Conservation (phyloP, 2,113 vertebrate genomes). For the Circaetus cinerascens region DNA sequence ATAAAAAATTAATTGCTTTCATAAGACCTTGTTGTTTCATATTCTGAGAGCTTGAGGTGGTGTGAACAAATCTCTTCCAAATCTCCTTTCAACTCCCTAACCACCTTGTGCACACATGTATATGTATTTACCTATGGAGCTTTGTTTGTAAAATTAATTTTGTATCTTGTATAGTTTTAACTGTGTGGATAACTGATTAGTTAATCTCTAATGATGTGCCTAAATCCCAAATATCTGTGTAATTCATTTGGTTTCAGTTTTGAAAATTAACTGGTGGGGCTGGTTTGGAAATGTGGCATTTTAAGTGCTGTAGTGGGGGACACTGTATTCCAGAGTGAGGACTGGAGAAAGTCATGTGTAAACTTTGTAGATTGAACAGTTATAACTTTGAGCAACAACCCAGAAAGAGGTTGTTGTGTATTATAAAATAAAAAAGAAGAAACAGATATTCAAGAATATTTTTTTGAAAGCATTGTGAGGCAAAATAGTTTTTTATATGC, state of each 20-base stretch:
- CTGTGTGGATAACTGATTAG: not conserved
- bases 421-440: not conserved
- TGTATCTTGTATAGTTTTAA: not conserved
- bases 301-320: not conserved
- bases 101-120: fast-evolving
- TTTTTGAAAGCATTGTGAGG: not conserved
- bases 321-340: not conserved
- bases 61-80: not conserved
- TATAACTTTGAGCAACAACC: not conserved
- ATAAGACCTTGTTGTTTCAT: not conserved
- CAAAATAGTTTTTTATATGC: not conserved
- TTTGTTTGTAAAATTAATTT: not conserved
- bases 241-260: not conserved
- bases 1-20: not conserved
- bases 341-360: not conserved
- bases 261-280: not conserved
- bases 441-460: not conserved
- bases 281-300: not conserved
- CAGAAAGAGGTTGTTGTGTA: not conserved
- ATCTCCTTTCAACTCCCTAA: not conserved
- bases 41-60: not conserved
- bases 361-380: not conserved
- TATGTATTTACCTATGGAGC: not conserved
- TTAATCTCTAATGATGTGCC: not conserved
- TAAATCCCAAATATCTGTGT: not conserved